A percentile compares a stretch with the other conserved stretches of the same genome.
Conservation (phyloP, 1,140 invertebrate genomes). For the Trichogramma pretiosum region DNA sequence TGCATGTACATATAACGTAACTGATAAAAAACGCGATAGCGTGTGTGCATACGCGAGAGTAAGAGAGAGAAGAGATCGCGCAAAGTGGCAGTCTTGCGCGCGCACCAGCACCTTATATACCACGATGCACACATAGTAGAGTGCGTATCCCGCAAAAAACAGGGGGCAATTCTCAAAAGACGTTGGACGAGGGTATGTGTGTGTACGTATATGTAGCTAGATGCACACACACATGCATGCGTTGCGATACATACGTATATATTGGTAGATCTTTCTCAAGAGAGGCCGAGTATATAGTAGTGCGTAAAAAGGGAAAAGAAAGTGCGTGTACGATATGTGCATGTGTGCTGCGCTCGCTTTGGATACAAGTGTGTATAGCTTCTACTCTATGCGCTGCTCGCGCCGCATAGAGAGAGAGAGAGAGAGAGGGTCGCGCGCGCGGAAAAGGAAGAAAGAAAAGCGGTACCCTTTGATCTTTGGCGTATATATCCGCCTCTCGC, state of each 20-base stretch:
- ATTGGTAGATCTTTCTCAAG: too few species aligned
- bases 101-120: slow-evolving; percentile 15
- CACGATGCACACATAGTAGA: slow-evolving; percentile 16
- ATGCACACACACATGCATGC: too few species aligned
- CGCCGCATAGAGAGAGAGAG: slow-evolving; percentile 17
- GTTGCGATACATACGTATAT: too few species aligned
- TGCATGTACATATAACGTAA: background rate
- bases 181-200: slow-evolving; percentile 8
- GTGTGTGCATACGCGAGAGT: background rate
- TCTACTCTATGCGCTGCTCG: too few species aligned
- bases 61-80: background rate
- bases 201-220: too few species aligned
- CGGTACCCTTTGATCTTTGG: slow-evolving; percentile 29
- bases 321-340: too few species aligned
- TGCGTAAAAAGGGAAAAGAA: too few species aligned
- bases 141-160: background rate
- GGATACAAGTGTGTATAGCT: too few species aligned
- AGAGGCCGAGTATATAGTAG: too few species aligned
- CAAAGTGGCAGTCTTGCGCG: background rate
- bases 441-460: slow-evolving; percentile 25
- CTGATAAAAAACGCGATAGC: background rate
- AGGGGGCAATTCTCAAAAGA: background rate
- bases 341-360: too few species aligned
- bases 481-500: too few species aligned
- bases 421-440: slow-evolving; percentile 16